Evolutionary conservation across 1,140 invertebrate species (phyloP), one percentile per base, ranked within the genome.

Genomic region (Drosophila ambigua): DNA sequence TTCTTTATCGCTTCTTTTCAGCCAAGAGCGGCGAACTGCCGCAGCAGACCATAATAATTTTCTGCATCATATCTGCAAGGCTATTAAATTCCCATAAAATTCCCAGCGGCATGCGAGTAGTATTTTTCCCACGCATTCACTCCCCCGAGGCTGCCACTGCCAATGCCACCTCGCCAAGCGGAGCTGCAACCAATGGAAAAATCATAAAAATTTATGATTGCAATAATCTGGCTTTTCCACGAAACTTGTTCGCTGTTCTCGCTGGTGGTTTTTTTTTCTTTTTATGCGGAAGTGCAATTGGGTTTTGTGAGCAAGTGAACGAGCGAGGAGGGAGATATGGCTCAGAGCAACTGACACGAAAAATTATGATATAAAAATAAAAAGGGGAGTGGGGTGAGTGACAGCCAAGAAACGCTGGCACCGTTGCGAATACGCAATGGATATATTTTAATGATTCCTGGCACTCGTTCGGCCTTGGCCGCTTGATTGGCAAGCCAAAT

Each of bases 121-220:
- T 50, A 69, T 64, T 79, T 68, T 79, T 79, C 76, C 66, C 77
- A 69, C 67, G 72, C 72, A 63, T 16, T 51, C 26, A 13, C 5
- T 28, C 35, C 35, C 35, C 35, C 13, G 35, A 5, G 23, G 23
- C 31, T 31, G 31, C 31, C 8, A 3, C 31, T 31, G 31, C 8
- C 35, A 11, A 0, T 39, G 35, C 35, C 35, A 39, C 35, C 50
- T 41, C 20, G 43, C 57, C 51, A 13, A 51, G 23, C 23, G 0
- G 51, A 43, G 72, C 61, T 72, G 72, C 77, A 79, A 49, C 62
- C 61, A 77, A 77, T 77, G 81, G 81, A 31, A 82, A 88, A 88
- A 72, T 72, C 79, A 83, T 87, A 83, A 87, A 88, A 87, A 83
- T 87, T 88, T 88, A 87, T 79, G 75, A 83, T 68, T 79, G 71